Percentiles rank a stretch among this genome's conserved stretches.
Evolutionary conservation across 2,113 vertebrate species (phyloP).

Genomic region (Cyprinodon variegatus): DNA sequence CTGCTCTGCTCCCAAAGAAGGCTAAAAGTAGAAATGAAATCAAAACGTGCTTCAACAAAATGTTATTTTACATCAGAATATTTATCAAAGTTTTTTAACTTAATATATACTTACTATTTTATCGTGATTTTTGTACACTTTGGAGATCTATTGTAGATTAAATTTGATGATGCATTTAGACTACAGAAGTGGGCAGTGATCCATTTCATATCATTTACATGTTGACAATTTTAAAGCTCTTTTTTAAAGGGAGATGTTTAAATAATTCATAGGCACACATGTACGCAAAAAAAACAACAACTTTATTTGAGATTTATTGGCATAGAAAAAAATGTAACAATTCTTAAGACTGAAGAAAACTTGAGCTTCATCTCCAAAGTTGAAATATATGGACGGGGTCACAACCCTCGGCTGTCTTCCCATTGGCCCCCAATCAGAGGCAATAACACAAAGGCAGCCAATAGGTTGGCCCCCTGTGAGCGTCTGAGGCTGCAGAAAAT

Average conservation of each 20-base stretch:
- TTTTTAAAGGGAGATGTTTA: neutral
- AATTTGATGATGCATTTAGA: neutral
- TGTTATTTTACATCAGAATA: neutral
- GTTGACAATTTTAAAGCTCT: neutral
- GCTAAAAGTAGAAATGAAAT: neutral
- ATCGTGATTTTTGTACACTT: neutral
- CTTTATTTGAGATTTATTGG: slow-evolving; percentile 47
- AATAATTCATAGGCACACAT: neutral
- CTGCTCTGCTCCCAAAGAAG: neutral
- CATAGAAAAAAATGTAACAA: neutral
- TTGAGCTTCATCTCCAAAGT: slow-evolving; percentile 13
- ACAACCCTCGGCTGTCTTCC: slow-evolving; percentile 78
- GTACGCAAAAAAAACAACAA: neutral
- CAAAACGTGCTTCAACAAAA: neutral
- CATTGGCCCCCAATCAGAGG: slow-evolving; percentile 47
- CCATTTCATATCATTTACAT: neutral
- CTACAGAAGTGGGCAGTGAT: neutral
- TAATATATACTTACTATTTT: neutral
- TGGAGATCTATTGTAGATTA: too few species aligned
- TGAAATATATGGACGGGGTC: slow-evolving; percentile 68
- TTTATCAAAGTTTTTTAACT: too few species aligned
- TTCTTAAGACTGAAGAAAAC: neutral
- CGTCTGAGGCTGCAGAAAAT: slow-evolving; percentile 19
- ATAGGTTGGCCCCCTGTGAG: slow-evolving; percentile 72
- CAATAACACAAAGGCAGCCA: slow-evolving; percentile 78